Conservation (phyloP, 2,888 invertebrate genomes). For the Trachelus tabidus region DNA sequence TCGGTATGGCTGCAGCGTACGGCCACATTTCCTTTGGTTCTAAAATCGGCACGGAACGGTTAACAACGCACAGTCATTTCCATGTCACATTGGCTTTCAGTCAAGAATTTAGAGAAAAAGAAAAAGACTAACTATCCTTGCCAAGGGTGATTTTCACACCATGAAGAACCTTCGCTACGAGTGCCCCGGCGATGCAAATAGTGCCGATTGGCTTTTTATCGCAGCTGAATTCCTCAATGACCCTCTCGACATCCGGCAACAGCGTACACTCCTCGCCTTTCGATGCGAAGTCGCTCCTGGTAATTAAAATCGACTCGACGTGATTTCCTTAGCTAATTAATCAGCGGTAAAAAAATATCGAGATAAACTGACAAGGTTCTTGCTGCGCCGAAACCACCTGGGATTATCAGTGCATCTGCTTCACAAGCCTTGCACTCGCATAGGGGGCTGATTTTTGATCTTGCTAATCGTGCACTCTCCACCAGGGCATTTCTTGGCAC, state of each 20-base stretch:
- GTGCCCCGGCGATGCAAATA: slow-evolving; percentile 69
- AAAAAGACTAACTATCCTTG: slow-evolving; percentile 48
- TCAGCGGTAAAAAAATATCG: neutral
- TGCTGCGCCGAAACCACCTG: slow-evolving; percentile 71
- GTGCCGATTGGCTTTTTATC: slow-evolving; percentile 69
- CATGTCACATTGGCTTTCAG: neutral
- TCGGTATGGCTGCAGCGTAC: slow-evolving; percentile 66
- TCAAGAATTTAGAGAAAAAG: neutral
- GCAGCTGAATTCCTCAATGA: slow-evolving; percentile 67
- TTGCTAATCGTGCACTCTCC: slow-evolving; percentile 70
- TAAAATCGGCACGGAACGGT: slow-evolving; percentile 24
- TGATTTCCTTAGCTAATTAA: neutral
- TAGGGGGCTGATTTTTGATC: slow-evolving; percentile 63
- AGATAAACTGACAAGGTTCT: slow-evolving; percentile 67
- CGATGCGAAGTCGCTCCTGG: slow-evolving; percentile 68
- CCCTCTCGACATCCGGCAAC: slow-evolving; percentile 64
- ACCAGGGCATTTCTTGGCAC: slow-evolving; percentile 65
- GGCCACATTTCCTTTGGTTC: slow-evolving; percentile 65
- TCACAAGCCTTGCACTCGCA: slow-evolving; percentile 58
- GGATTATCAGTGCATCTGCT: slow-evolving; percentile 69
- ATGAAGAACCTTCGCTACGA: slow-evolving; percentile 66
- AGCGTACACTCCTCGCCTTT: slow-evolving; percentile 67
- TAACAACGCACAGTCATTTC: neutral
- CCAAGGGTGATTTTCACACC: slow-evolving; percentile 64
- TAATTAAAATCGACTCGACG: neutral